Conservation (phyloP, 2,797 vertebrate species). For the Chelon auratus region DNA sequence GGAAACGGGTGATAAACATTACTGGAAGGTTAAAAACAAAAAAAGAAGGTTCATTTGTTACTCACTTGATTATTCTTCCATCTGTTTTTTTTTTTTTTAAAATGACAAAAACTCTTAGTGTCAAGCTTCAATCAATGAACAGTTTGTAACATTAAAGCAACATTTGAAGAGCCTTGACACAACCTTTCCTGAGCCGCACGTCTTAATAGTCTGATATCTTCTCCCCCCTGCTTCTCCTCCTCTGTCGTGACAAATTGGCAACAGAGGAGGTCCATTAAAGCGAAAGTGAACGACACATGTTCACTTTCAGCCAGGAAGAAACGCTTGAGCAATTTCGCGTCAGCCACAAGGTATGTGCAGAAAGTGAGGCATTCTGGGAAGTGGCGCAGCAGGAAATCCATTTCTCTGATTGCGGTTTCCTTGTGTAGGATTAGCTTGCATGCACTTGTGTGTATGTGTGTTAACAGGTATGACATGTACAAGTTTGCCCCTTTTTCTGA, state of each 20-base stretch:
- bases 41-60: slow-evolving; percentile 24
- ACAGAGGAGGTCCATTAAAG: slow-evolving; percentile 39
- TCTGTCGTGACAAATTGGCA: slow-evolving; percentile 43
- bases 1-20: slow-evolving; percentile 45
- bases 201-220: slow-evolving; percentile 38
- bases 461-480: not conserved
- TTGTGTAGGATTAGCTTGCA: slow-evolving; percentile 35
- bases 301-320: slow-evolving; percentile 27
- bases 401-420: slow-evolving; percentile 47
- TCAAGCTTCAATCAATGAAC: slow-evolving; percentile 4
- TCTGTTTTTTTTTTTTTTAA: too few relatives aligned
- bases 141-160: slow-evolving; percentile 30
- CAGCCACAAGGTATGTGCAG: slow-evolving; percentile 26
- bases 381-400: slow-evolving; percentile 41
- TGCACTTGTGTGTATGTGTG: not conserved
- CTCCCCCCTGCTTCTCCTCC: slow-evolving; percentile 12
- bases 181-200: slow-evolving; percentile 35
- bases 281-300: slow-evolving; percentile 44
- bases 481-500: not conserved
- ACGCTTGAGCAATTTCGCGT: slow-evolving; percentile 40
- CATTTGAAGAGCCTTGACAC: slow-evolving; percentile 33
- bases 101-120: slow-evolving; percentile 15
- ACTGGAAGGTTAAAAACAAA: not conserved
- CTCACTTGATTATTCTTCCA: slow-evolving; percentile 23
- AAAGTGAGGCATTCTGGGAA: slow-evolving; percentile 25